Base-by-base conservation (phyloP, 2,113 vertebrate species). In the Monarcha castaneiventris region DNA sequence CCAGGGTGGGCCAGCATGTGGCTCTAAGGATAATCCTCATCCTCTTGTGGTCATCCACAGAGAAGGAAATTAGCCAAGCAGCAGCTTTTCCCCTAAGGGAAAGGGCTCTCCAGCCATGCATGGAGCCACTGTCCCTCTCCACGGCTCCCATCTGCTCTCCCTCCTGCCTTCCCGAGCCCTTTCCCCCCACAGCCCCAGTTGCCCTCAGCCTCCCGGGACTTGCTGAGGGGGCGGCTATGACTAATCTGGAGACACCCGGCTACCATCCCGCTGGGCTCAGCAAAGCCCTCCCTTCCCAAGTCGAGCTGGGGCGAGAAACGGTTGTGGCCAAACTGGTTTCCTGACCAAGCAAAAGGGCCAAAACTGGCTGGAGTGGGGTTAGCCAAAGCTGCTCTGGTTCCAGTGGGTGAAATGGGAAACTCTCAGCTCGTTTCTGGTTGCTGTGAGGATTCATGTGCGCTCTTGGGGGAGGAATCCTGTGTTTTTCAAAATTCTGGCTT, bases 321-420 rank as follows among this genome's bases (percentile, higher is more conserved):
- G 20, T 72, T 85, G 69, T 11, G 20, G 94, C 95, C 95, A 93
- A 81, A 61, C 10, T 25, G 55, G 63, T 87, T 97, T 97, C 92
- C 95, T 96, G 92, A 92, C 58, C 44, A 66, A 32, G 43, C n/a
- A 68, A 5, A 27, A 41, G 14, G 75, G 73, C 79, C 91, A 96
- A 84, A 76, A 78, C 30, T 16, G 22, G 23, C 66, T 66, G 68
- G 52, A 78, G 22, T 10, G 1, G 49, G 68, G 89, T 85, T 86
- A 41, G 82, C 78, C 72, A 87, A 71, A 82, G 71, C 33, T 43
- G 15, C 52, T 72, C 59, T 30, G 66, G 16, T 84, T 94, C 95
- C 93, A 96, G 69, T 1, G 79, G 11, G 41, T 54, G 61, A 68
- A 73, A 2, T 56, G 90, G 86, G 93, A 94, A 94, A 73, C 27